Evolutionary conservation across 2,888 invertebrate genomes (phyloP).

Genomic region (Autographa gamma): DNA sequence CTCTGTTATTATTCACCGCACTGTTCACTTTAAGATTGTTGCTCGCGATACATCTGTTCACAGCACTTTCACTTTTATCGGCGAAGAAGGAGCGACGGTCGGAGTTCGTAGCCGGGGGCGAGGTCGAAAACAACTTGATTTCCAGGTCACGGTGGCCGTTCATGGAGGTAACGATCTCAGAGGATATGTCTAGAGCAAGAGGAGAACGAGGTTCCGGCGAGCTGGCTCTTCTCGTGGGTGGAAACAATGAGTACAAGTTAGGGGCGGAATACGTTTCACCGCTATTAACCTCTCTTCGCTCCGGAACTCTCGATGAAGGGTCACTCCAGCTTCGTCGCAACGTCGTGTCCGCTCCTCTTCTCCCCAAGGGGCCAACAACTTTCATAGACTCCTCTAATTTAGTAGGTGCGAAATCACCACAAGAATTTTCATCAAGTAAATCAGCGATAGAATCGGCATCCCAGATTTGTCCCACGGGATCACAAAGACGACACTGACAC

Average conservation of each 20-base stretch:
- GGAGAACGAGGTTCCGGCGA: conserved; percentile 83
- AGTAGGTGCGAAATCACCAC: conserved; percentile 84
- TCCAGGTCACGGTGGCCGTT: conserved; percentile 94
- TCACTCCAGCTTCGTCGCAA: conserved; percentile 91
- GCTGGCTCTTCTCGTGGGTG: conserved; percentile 79
- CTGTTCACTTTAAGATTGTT: conserved; percentile 81
- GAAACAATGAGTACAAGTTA: conserved; percentile 85
- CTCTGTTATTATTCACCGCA: conserved; percentile 81
- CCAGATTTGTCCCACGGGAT: conserved; percentile 93
- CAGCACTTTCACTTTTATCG: conserved; percentile 87
- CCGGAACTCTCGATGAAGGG: conserved; percentile 86
- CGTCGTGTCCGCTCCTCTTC: conserved; percentile 80
- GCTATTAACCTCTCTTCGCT: conserved; percentile 76
- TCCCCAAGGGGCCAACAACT: conserved; percentile 82
- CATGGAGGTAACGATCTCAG: conserved; percentile 93
- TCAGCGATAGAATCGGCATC: conserved; percentile 90
- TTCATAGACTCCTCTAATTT: conserved; percentile 87
- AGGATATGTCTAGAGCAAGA: conserved; percentile 91
- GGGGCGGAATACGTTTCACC: conserved; percentile 82
- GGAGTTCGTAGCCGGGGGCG: conserved; percentile 85
- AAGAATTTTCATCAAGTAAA: conserved; percentile 84
- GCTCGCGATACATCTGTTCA: conserved; percentile 80
- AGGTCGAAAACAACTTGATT: conserved; percentile 93
- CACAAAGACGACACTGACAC: conserved; percentile 93
- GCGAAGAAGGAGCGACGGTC: conserved; percentile 85